Evolutionary conservation across 2,113 vertebrate species (phyloP).

Genomic region (Genyomyrus donnyi): DNA sequence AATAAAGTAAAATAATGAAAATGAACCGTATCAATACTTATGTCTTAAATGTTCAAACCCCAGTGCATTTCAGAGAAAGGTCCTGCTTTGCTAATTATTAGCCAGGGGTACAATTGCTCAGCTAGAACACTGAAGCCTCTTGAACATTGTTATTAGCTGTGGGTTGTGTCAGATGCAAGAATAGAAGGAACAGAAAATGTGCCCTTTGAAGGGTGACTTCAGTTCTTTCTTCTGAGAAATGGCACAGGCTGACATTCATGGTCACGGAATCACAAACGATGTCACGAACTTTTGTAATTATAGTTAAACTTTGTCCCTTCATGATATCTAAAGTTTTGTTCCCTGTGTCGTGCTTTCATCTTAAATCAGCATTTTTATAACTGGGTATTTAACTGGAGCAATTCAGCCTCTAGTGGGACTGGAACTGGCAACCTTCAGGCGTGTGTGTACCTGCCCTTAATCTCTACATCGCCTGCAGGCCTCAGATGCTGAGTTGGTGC

Average conservation of each 20-base stretch:
- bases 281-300: background rate
- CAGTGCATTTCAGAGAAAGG: background rate
- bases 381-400: background rate
- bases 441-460: background rate
- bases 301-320: background rate
- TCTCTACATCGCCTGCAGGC: background rate
- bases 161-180: background rate
- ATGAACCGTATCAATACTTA: background rate
- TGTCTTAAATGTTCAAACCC: background rate
- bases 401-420: background rate
- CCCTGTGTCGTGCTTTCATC: background rate
- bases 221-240: background rate
- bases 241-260: background rate
- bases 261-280: background rate
- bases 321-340: background rate
- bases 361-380: background rate
- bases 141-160: background rate
- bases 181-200: background rate
- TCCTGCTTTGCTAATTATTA: conserved; percentile 1
- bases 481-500: background rate
- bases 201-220: background rate
- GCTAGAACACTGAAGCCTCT: background rate
- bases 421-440: background rate
- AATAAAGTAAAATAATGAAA: background rate
- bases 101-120: background rate